Evolutionary conservation across 2,113 vertebrate species (phyloP).

Genomic region (Panthera leo): DNA sequence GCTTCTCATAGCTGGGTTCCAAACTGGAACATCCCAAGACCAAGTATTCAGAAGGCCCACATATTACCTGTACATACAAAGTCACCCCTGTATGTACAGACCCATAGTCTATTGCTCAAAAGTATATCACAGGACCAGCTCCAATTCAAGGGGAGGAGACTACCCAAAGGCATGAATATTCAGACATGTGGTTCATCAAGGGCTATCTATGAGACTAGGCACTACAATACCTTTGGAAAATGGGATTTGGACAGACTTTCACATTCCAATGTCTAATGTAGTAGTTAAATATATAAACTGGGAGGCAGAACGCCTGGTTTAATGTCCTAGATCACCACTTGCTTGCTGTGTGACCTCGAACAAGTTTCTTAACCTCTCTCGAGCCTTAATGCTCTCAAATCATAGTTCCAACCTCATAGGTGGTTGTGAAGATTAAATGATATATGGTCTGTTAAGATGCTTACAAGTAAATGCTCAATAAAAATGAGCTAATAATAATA

Average conservation of each 20-base stretch:
- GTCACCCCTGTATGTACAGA: background rate
- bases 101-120: background rate
- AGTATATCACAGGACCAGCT: background rate
- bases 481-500: background rate
- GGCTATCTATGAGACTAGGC: too few relatives aligned
- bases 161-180: background rate
- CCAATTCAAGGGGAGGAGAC: background rate
- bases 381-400: background rate
- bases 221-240: background rate
- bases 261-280: background rate
- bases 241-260: background rate
- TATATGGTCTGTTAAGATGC: background rate
- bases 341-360: background rate
- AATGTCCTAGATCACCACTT: background rate
- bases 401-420: background rate
- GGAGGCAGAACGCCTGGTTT: background rate
- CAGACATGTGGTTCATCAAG: background rate
- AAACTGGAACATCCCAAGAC: background rate
- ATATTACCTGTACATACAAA: background rate
- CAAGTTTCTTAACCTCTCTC: constrained; percentile 28
- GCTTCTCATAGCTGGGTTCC: background rate
- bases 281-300: background rate
- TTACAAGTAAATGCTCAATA: background rate
- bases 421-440: background rate
- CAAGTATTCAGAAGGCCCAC: background rate